Conservation (phyloP, 2,113 vertebrate species). For the Poeciliopsis prolifica region DNA sequence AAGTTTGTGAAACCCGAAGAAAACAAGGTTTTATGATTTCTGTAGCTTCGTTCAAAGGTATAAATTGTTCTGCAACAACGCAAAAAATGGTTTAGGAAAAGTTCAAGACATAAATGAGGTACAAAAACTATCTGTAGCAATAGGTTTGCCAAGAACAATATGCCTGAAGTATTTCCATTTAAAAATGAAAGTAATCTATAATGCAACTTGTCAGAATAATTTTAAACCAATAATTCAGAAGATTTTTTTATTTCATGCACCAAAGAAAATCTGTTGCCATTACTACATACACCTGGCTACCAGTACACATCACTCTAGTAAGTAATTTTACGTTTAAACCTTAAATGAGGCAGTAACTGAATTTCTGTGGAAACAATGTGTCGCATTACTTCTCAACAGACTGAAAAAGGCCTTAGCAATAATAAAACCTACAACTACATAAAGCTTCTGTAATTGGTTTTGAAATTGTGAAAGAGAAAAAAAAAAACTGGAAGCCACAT, state of each 20-base stretch:
- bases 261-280: conserved; percentile 3
- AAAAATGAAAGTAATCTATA: background rate
- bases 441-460: background rate
- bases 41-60: no score
- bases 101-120: background rate
- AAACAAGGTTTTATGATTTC: background rate
- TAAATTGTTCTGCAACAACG: no score
- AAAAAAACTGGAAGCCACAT: background rate
- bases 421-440: background rate
- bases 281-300: conserved; percentile 11
- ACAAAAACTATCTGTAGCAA: background rate
- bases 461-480: background rate
- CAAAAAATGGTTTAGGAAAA: background rate
- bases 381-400: no score
- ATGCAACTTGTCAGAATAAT: background rate
- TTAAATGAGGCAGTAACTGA: background rate
- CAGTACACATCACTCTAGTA: conserved; percentile 10
- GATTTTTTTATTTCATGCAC: conserved; percentile 62
- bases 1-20: background rate
- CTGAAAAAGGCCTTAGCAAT: no score
- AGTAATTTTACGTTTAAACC: conserved; percentile 5
- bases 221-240: background rate
- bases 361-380: no score
- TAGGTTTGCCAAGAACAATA: no score
- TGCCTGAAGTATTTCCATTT: background rate